Percentiles rank a stretch among this genome's conserved stretches.
These are phyloP conservation scores for Serinus canaria DNA, from an alignment of 2,113 vertebrate species.

Conservation along the genomic window DNA sequence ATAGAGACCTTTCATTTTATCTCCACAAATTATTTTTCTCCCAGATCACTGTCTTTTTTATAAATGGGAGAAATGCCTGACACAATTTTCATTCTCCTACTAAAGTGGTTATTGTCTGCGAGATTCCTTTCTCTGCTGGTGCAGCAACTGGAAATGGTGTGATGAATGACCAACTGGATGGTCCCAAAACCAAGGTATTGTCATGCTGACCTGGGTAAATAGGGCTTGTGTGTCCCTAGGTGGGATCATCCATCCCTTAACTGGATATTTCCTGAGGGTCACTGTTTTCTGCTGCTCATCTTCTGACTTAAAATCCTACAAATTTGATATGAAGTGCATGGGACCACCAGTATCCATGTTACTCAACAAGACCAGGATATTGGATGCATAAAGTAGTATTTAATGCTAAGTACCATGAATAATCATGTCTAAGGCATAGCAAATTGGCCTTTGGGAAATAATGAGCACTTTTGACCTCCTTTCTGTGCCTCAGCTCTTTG, in stretches of 20 bases:
- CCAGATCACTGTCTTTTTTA: background rate
- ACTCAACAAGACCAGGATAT: background rate
- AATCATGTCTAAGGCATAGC: background rate
- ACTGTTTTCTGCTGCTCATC: background rate
- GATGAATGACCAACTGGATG: background rate
- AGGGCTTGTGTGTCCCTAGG: background rate
- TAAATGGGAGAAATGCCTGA: background rate
- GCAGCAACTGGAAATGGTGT: background rate
- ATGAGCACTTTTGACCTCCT: constrained; percentile 21
- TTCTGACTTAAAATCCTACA: background rate
- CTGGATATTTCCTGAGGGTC: background rate
- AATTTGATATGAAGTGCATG: background rate
- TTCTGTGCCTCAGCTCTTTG: background rate
- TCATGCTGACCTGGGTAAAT: background rate
- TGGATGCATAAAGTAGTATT: background rate
- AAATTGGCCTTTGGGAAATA: background rate
- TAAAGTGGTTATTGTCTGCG: background rate
- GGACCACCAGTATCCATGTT: background rate
- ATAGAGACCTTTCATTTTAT: background rate
- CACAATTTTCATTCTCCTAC: background rate
- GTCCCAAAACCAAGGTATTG: background rate
- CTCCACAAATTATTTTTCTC: background rate
- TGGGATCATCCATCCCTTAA: background rate
- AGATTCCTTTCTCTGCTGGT: constrained; percentile 6
- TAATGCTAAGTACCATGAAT: background rate